These are phyloP conservation scores for Lampris megalopsis DNA, from an alignment of 2,113 vertebrate genomes.

Conservation along the genomic window DNA sequence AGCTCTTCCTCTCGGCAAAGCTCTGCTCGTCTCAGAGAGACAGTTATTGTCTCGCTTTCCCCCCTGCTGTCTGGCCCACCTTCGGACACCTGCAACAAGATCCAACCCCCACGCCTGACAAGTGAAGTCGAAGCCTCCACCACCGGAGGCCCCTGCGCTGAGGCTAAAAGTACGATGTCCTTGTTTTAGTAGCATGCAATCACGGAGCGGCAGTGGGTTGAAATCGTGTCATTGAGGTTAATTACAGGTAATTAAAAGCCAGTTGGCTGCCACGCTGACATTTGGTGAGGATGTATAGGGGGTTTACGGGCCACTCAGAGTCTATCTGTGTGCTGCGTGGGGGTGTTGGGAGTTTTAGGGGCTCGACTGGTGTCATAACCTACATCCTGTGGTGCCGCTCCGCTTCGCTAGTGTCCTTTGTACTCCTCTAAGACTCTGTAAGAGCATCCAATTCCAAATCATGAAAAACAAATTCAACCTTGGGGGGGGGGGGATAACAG, in stretches of 20 bases:
- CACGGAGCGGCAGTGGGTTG: constrained; percentile 51
- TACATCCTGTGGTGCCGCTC: background rate
- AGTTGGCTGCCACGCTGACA: constrained; percentile 65
- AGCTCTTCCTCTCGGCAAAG: constrained; percentile 54
- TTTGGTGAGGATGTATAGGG: constrained; percentile 18
- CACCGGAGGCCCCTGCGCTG: constrained; percentile 11
- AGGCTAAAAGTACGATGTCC: constrained; percentile 37
- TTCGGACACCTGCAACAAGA: constrained; percentile 49
- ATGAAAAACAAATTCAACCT: background rate
- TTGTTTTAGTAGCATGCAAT: constrained; percentile 63
- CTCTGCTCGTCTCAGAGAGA: constrained; percentile 38
- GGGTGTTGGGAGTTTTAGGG: background rate
- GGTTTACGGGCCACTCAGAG: background rate
- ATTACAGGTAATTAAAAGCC: constrained; percentile 87
- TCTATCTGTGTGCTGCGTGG: constrained; percentile 12
- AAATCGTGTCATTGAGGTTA: constrained; percentile 85
- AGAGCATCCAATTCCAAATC: background rate
- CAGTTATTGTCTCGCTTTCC: constrained; percentile 44
- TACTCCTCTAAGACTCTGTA: constrained; percentile 4
- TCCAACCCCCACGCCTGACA: constrained; percentile 41
- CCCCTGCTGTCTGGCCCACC: constrained; percentile 31
- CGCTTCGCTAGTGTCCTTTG: background rate
- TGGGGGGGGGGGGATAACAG: no score
- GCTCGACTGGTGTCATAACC: background rate
- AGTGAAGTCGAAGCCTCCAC: constrained; percentile 32